Conservation (phyloP, 2,797 vertebrate genomes). For the Thripadectes ignobilis region DNA sequence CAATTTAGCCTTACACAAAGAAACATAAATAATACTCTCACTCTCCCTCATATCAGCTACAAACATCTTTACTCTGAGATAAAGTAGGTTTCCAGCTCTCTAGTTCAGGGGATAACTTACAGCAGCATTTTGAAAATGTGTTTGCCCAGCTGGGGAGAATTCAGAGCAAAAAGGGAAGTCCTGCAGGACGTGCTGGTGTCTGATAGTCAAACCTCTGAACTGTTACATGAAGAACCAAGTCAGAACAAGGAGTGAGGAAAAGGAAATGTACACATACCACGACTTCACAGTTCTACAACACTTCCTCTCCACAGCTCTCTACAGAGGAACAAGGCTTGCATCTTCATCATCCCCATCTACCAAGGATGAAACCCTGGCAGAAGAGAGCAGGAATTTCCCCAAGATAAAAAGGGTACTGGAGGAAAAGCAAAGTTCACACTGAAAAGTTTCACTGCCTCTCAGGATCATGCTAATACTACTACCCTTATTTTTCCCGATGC, state of each 20-base stretch:
- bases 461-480: neutral
- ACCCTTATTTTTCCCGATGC: neutral
- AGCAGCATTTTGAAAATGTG: neutral
- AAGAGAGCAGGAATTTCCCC: neutral
- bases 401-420: neutral
- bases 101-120: neutral
- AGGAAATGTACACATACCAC: neutral
- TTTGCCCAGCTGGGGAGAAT: neutral
- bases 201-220: neutral
- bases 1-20: neutral
- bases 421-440: neutral
- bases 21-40: neutral
- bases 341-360: neutral
- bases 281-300: neutral
- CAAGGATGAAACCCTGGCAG: neutral
- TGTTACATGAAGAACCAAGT: neutral
- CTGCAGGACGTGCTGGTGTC: neutral
- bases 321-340: neutral
- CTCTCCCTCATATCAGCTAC: neutral
- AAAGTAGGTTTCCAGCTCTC: conserved; percentile 6
- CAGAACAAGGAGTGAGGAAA: neutral
- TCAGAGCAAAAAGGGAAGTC: conserved; percentile 19
- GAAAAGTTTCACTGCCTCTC: neutral
- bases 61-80: neutral
- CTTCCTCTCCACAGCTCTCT: neutral